Percentiles rank a stretch among this genome's conserved stretches.
Evolutionary conservation across 2,888 invertebrate species (phyloP).

Genomic region (Aphrophora alni): DNA sequence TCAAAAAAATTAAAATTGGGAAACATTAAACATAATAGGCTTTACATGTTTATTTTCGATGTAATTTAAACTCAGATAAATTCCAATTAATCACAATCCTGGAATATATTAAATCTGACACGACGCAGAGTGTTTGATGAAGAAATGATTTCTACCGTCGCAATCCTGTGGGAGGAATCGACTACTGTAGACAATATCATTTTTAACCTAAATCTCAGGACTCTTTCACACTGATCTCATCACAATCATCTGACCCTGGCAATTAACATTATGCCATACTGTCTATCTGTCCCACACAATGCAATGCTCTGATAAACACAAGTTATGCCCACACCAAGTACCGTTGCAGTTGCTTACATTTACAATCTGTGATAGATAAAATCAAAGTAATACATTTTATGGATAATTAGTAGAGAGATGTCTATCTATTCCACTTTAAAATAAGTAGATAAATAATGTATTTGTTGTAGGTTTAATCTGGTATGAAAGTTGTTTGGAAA

Average conservation of each 20-base stretch:
- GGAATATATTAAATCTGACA: neutral
- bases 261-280: neutral
- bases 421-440: neutral
- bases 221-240: neutral
- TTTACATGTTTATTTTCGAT: too few relatives aligned
- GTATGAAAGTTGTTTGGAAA: too few relatives aligned
- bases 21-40: too few relatives aligned
- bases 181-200: neutral
- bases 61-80: too few relatives aligned
- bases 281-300: neutral
- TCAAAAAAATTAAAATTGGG: too few relatives aligned
- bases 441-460: too few relatives aligned
- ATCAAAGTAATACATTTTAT: neutral
- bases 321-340: neutral
- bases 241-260: neutral
- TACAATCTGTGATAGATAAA: neutral
- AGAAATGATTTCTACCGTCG: neutral
- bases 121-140: neutral
- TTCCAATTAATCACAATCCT: too few relatives aligned
- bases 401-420: neutral
- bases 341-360: neutral
- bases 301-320: neutral
- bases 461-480: too few relatives aligned
- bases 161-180: conserved; percentile 1
- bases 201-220: neutral